Evolutionary conservation across 2,113 vertebrate genomes (phyloP).

Genomic region (Poicephalus gulielmi): DNA sequence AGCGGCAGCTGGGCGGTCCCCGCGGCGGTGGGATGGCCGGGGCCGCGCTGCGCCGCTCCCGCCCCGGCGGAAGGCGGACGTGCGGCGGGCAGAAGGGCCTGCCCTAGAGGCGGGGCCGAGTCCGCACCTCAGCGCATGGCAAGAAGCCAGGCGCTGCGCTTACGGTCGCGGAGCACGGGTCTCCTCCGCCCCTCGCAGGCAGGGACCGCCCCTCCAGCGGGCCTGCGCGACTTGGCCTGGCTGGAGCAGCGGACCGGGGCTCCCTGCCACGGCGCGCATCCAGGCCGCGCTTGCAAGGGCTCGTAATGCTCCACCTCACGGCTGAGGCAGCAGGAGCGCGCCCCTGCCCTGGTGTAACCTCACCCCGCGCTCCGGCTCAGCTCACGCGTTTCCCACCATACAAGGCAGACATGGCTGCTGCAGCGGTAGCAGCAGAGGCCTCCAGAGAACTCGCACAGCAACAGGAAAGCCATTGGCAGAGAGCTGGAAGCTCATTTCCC

Average conservation of each 20-base stretch:
- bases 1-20: background rate
- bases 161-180: rapidly evolving
- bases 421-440: background rate
- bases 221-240: background rate
- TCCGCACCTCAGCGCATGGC: background rate
- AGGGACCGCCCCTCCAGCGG: background rate
- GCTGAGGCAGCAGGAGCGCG: background rate
- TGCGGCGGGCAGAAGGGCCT: background rate
- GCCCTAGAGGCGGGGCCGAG: background rate
- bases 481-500: background rate
- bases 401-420: background rate
- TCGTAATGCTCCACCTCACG: too few relatives aligned
- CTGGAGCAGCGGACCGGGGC: too few relatives aligned
- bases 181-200: background rate
- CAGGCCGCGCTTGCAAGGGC: background rate
- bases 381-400: background rate
- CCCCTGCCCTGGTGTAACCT: background rate
- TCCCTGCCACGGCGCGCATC: background rate
- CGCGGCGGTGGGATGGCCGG: background rate
- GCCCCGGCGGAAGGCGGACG: background rate
- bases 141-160: too few relatives aligned
- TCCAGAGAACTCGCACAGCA: background rate
- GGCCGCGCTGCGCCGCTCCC: background rate
- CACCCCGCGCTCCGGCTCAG: rapidly evolving
- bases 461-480: background rate